Evolutionary conservation across 35 echinoderm and acorn worm species (phyloP).

Genomic region (Strongylocentrotus purpuratus): DNA sequence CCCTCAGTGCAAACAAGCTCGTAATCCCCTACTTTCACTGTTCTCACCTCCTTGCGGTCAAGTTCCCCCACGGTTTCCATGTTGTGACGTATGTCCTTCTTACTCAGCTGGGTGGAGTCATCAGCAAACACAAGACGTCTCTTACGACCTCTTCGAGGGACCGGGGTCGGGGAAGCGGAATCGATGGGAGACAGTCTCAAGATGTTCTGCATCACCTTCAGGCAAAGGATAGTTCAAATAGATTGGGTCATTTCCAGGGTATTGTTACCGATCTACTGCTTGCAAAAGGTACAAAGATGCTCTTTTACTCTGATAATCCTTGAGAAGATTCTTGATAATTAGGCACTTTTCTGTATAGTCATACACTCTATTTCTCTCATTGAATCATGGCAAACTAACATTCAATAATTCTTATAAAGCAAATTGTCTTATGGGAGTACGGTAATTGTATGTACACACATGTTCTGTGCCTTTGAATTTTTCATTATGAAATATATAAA

Average conservation of each 20-base stretch:
- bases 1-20: too few species aligned
- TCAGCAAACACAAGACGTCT: conserved; percentile 58
- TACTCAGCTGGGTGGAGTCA: conserved; percentile 33
- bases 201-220: conserved; percentile 43
- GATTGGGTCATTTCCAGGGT: too few species aligned
- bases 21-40: not conserved
- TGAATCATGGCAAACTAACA: not conserved
- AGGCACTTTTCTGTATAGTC: not conserved
- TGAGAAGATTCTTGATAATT: too few species aligned
- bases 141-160: conserved; percentile 35
- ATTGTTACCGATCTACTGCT: not conserved
- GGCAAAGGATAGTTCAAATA: not conserved
- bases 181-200: conserved; percentile 45
- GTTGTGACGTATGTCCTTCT: conserved; percentile 55
- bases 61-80: conserved; percentile 32
- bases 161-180: not conserved
- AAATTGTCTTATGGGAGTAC: not conserved
- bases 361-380: not conserved
- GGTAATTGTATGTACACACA: too few species aligned
- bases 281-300: not conserved
- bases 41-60: not conserved
- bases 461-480: too few species aligned
- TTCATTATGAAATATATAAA: too few species aligned
- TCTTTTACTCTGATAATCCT: not conserved
- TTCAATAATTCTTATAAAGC: not conserved